Evolutionary conservation across 2,888 invertebrate species (phyloP), one percentile per base, ranked within the genome.

Genomic region (Crepidodera aurea): DNA sequence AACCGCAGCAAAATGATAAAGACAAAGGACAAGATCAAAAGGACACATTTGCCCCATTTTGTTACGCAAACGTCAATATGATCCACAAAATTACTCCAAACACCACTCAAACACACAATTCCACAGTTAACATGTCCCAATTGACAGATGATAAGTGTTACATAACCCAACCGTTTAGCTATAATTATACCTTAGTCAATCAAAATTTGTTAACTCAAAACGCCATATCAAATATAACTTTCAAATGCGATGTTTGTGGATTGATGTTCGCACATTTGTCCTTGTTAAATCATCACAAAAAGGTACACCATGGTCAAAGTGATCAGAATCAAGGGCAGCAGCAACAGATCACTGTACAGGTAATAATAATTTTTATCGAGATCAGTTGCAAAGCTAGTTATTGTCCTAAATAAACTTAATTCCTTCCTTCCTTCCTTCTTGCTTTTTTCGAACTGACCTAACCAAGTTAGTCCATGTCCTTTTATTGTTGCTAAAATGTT

Each of bases 171-270:
- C 90, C 90, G 3, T 88, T 90, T 73, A 87, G 88, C 51, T 91
- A 91, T 76, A 93, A 93, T 77, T 93, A 93, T 83, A 92, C 93
- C 1, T 83, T 93, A 70, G 82, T 82, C 25, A 93, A 93, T 81
- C 93, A 93, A 79, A 93, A 93, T 91, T 91, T 92, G 73, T 84
- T 93, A 62, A 88, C 90, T 16, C 88, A 90, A 77, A 90, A 90
- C 73, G 87, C 90, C 59, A 89, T 90, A 76, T 88, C 91, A 12
- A 92, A 91, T 76, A 92, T 93, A 19, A 92, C 92, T 71, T 93
- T 92, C 79, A 94, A 93, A 81, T 93, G 93, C 81, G 93, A 94
- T 80, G 90, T 93, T 6, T 93, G 93, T 76, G 93, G 93, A 42
- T 83, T 93, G 64, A 92, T 92, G 85, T 94, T 93, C 79, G 90